Conservation (phyloP, 2,797 vertebrate species). For the Platyrinchus mystaceus region DNA sequence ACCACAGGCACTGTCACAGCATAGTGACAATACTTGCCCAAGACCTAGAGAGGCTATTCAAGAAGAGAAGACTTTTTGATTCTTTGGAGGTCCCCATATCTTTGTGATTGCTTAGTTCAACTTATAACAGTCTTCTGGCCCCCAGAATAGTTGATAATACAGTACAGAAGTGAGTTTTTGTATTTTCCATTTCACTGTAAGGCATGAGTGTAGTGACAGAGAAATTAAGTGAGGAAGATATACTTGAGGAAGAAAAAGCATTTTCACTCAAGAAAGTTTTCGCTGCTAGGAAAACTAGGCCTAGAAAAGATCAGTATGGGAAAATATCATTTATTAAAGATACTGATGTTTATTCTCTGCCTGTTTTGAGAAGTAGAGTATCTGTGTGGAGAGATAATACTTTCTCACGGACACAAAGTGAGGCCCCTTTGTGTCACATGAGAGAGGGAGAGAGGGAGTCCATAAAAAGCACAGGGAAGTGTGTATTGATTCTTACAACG, state of each 20-base stretch:
- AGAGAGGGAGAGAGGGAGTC: not conserved
- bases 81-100: not conserved
- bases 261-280: not conserved
- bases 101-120: not conserved
- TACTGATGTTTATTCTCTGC: not conserved
- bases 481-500: not conserved
- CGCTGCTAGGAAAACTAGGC: not conserved
- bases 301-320: not conserved
- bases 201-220: not conserved
- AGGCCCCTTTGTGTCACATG: too few species aligned
- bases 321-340: not conserved
- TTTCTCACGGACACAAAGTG: not conserved
- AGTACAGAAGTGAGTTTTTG: not conserved
- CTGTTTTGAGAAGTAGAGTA: not conserved
- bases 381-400: not conserved
- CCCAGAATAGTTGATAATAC: too few species aligned
- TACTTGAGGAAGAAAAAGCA: not conserved
- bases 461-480: not conserved
- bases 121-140: not conserved
- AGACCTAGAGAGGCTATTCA: too few species aligned
- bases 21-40: not conserved
- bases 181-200: not conserved
- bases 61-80: not conserved
- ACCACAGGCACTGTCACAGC: fast-evolving
- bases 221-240: not conserved